phyloP scores from a whole-genome alignment of 1,140 invertebrate species.

The Musca domestica region DNA sequence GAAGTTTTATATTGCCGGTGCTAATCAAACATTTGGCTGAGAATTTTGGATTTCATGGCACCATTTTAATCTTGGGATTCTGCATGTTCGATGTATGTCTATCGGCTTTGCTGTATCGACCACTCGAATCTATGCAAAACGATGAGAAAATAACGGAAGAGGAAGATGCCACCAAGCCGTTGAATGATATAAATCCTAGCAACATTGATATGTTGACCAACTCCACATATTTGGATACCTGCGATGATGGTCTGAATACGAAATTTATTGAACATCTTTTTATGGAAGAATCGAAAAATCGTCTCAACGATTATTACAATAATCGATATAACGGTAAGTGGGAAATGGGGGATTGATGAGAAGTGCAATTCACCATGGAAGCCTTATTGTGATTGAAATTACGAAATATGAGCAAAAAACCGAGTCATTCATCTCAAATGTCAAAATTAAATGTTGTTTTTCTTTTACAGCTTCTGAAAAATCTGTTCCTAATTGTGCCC shows the following conservation, averaged over 20 bases:
- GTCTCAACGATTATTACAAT: slow-evolving; percentile 45
- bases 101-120: slow-evolving; percentile 68
- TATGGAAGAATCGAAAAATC: slow-evolving; percentile 50
- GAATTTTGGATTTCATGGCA: slow-evolving; percentile 69
- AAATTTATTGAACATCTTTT: slow-evolving; percentile 52
- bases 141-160: slow-evolving; percentile 26
- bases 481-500: slow-evolving; percentile 24
- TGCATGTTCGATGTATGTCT: slow-evolving; percentile 77
- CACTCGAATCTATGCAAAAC: slow-evolving; percentile 52
- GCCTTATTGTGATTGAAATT: too few species aligned
- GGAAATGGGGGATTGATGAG: too few species aligned
- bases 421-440: too few species aligned
- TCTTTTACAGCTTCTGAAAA: slow-evolving; percentile 17
- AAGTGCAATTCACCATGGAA: too few species aligned
- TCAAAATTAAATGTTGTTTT: too few species aligned
- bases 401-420: too few species aligned
- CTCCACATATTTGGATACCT: slow-evolving; percentile 48
- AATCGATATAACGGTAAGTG: slow-evolving; percentile 41
- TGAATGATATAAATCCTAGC: slow-evolving; percentile 43
- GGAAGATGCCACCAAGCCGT: slow-evolving; percentile 32
- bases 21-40: slow-evolving; percentile 68
- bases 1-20: slow-evolving; percentile 73
- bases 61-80: slow-evolving; percentile 70
- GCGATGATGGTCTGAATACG: slow-evolving; percentile 43
- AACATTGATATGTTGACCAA: slow-evolving; percentile 48